phyloP scores from a whole-genome alignment of 1,140 invertebrate species.

The Zelostemma sp. region DNA sequence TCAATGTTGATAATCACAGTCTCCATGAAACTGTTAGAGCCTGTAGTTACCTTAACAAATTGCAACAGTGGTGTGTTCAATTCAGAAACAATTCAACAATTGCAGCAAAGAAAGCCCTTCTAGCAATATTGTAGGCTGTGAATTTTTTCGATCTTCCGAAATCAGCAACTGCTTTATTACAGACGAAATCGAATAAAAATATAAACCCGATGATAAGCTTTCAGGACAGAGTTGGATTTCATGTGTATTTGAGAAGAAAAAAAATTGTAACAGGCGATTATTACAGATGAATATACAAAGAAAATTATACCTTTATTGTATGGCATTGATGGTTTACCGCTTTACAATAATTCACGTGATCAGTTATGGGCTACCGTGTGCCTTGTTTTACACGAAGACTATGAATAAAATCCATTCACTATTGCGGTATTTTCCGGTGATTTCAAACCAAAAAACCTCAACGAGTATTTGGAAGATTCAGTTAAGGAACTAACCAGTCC shows the following conservation, averaged over 20 bases:
- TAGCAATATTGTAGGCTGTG: not conserved
- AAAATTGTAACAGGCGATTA: not conserved
- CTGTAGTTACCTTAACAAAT: not conserved
- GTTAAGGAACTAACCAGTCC: not conserved
- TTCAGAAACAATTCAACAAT: not conserved
- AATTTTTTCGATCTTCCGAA: not conserved
- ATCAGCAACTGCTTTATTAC: too few species aligned
- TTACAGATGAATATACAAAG: not conserved
- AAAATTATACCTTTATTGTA: not conserved
- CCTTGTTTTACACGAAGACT: not conserved
- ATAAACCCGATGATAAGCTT: not conserved
- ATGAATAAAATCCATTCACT: not conserved
- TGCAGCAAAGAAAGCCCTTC: not conserved
- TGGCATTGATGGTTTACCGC: too few species aligned
- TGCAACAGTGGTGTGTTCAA: not conserved
- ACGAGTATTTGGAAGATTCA: not conserved
- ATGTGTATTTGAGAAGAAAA: conserved; percentile 12
- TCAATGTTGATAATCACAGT: too few species aligned
- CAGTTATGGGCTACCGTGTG: not conserved
- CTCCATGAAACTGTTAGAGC: too few species aligned
- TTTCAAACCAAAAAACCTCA: not conserved
- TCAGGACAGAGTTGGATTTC: not conserved
- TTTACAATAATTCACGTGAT: not conserved
- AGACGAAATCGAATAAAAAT: not conserved
- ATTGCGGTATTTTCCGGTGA: not conserved